Base-by-base conservation (phyloP, 1,140 invertebrate genomes). In the Orchesella cincta region DNA sequence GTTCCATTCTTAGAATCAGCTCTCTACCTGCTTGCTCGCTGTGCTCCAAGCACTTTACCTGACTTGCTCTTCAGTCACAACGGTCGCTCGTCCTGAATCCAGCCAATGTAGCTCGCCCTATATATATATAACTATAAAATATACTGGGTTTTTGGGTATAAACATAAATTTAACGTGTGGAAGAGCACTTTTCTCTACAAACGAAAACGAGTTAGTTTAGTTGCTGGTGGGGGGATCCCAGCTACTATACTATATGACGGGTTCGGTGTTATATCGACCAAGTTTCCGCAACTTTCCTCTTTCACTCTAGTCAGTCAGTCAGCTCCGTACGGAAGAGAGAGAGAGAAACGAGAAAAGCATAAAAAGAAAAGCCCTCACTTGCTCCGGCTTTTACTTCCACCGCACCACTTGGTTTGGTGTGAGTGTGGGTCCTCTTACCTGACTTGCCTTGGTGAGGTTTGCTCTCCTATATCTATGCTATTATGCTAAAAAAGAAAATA, bases 241-340 rank as follows among this genome's bases (percentile, higher is more conserved):
- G 54, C 54, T 67, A 67, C 12, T 31, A 29, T 14, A 29, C 31
- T 18, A 26, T 14, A 31, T 33, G 62, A 12, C 62, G 62, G 62
- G 62, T 67, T 8, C 62, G 26, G 62, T 67, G 62, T 14, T 67
- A 67, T 67, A 67, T 67, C 62, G 62, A 67, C 62, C 62, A 57
- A 29, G 28, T 33, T 14, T 31, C 62, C 31, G 62, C 62, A 67
- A n/a, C 52, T n/a, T 57, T 26, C 5, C 3, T 57, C 8, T 57
- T 57, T 67, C 26, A 3, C 8, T 67, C 28, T 67, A 67, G 62
- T 33, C 62, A 3, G 8, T 67, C 20, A 46, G 29, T 57, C 54
- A 57, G 26, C 39, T 46, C 39, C 54, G 8, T 62, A 46, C 39
- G 39, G 39, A 12, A 46, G 39, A 12, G 8, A 20, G 8, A 46